Evolutionary conservation across 2,888 invertebrate species (phyloP).

Genomic region (Cryptocephalus moraei): DNA sequence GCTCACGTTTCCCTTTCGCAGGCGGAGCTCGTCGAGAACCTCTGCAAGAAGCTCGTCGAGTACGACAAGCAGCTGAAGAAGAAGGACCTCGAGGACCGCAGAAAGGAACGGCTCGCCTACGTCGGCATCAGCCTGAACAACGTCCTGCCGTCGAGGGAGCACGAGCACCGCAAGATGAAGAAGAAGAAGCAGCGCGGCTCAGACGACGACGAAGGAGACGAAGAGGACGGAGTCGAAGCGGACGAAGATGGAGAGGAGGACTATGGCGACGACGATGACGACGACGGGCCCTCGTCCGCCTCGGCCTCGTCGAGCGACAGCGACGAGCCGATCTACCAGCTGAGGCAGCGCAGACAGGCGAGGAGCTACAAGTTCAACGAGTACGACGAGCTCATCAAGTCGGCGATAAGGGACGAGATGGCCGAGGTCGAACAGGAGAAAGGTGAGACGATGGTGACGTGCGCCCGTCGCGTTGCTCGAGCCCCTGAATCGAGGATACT

Average conservation of each 20-base stretch:
- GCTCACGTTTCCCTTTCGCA: no score
- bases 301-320: slow-evolving; percentile 36
- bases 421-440: slow-evolving; percentile 30
- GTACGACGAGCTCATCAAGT: slow-evolving; percentile 91
- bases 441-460: no score
- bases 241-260: slow-evolving; percentile 2
- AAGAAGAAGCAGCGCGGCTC: slow-evolving; percentile 23
- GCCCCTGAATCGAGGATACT: no score
- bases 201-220: slow-evolving; percentile 12
- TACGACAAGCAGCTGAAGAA: slow-evolving; percentile 63
- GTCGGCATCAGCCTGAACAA: slow-evolving; percentile 68
- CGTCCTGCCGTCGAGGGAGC: slow-evolving; percentile 43
- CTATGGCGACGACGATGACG: neutral
- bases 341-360: slow-evolving; percentile 69
- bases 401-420: slow-evolving; percentile 74
- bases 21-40: slow-evolving; percentile 44
- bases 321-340: slow-evolving; percentile 72
- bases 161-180: slow-evolving; percentile 25
- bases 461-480: no score
- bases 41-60: slow-evolving; percentile 65
- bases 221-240: neutral
- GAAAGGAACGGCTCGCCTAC: slow-evolving; percentile 61
- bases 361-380: slow-evolving; percentile 83
- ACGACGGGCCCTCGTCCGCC: slow-evolving; percentile 3
- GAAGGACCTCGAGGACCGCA: slow-evolving; percentile 54